Percentiles rank a stretch among this genome's conserved stretches.
phyloP scores from a whole-genome alignment of 2,797 vertebrate species.

The Crenuchus spilurus region DNA sequence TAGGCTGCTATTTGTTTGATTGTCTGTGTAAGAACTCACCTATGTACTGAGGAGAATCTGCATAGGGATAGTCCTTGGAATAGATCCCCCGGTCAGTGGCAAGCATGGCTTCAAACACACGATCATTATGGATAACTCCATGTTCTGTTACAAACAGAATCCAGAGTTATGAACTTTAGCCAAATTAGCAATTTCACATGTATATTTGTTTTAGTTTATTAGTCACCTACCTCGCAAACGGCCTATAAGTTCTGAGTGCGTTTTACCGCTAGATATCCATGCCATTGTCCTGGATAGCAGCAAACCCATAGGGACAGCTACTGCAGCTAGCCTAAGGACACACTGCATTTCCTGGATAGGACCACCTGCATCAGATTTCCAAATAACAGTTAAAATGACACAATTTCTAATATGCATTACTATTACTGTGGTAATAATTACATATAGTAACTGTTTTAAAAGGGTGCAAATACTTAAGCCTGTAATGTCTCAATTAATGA shows the following conservation, averaged over 20 bases:
- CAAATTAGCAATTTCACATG: not conserved
- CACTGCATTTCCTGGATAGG: conserved; percentile 78
- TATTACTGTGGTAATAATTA: too few species aligned
- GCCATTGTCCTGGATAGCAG: conserved; percentile 88
- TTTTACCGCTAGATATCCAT: conserved; percentile 90
- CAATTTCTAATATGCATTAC: too few species aligned
- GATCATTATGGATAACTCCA: conserved; percentile 81
- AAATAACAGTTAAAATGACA: not conserved
- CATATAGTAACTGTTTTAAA: too few species aligned
- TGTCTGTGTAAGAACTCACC: conserved; percentile 70
- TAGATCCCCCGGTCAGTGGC: conserved; percentile 89
- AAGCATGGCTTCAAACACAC: conserved; percentile 84
- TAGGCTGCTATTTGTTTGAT: too few species aligned
- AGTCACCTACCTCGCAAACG: conserved; percentile 85
- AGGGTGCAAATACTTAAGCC: too few species aligned
- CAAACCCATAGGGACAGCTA: conserved; percentile 85
- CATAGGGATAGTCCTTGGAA: conserved; percentile 82
- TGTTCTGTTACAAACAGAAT: conserved; percentile 74
- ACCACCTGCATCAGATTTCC: conserved; percentile 53
- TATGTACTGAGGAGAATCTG: conserved; percentile 90
- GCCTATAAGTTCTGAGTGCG: conserved; percentile 84
- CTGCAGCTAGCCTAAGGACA: conserved; percentile 63
- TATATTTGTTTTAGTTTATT: not conserved
- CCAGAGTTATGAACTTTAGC: not conserved
- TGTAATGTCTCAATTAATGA: too few species aligned